Conservation (phyloP, 2,888 invertebrate genomes). For the Brachylomia viminalis region DNA sequence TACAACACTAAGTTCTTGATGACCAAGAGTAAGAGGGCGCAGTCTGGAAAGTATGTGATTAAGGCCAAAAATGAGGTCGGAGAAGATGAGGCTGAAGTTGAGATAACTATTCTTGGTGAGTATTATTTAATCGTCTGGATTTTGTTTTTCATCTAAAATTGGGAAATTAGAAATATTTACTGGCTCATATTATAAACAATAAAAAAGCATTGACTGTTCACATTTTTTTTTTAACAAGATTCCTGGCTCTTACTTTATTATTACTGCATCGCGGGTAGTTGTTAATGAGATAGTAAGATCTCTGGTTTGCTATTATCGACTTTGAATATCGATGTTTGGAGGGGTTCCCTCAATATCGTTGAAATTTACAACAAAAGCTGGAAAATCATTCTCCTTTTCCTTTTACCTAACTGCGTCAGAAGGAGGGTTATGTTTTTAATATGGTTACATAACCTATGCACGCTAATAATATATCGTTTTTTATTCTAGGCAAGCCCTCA, state of each 20-base stretch:
- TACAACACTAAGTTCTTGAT: slow-evolving; percentile 98
- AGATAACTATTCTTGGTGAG: slow-evolving; percentile 94
- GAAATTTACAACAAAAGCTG: background rate
- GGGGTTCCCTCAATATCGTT: background rate
- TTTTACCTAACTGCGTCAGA: background rate
- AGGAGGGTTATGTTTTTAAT: background rate
- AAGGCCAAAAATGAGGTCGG: slow-evolving; percentile 98
- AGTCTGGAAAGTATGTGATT: slow-evolving; percentile 97
- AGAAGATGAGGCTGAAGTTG: slow-evolving; percentile 97
- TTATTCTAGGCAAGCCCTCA: slow-evolving; percentile 91
- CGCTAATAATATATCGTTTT: background rate
- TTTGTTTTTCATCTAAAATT: background rate
- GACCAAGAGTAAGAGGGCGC: slow-evolving; percentile 94
- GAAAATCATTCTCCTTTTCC: background rate
- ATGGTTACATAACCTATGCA: background rate
- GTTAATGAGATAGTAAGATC: background rate
- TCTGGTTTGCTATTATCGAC: background rate
- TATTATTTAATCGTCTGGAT: background rate
- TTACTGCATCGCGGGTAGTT: background rate
- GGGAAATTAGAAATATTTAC: background rate
- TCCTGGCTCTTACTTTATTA: background rate
- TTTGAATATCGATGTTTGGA: background rate
- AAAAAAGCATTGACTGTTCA: too few species aligned
- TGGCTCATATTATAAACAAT: background rate
- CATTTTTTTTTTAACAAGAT: background rate